Evolutionary conservation across 2,797 vertebrate genomes (phyloP), one percentile per base, ranked within the genome.

Genomic region (Mergus octosetaceus): DNA sequence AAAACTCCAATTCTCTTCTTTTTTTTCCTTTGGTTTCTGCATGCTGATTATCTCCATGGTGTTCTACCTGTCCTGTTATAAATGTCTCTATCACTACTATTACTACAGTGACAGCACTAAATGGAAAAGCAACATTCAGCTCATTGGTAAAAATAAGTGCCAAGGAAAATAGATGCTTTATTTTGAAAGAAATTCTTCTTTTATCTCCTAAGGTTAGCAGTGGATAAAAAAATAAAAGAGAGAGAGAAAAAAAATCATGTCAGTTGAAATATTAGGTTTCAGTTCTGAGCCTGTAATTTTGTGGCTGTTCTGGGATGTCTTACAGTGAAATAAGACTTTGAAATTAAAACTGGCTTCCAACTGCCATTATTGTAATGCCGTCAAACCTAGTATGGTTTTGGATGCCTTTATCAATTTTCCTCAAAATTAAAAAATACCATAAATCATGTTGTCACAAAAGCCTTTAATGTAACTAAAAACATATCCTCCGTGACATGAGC

Each of bases 211-310:
- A 22, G 27, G 19, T 41, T 39, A 53, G 13, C 8, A 53, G 19
- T 19, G 15, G 54, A 53, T 66, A 5, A 53, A 72, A 72, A 80
- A 65, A 65, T 25, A 49, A 49, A 49, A 49, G n/a, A 58, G 13
- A 32, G 1, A 0, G 6, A 8, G 17, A 2, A 9, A 41, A n/a
- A 38, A 56, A 6, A 18, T 53, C 47, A n/a, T 12, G 19, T 47
- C 13, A n/a, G 38, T 19, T 24, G 6, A 38, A 45, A 38, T 7
- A 24, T 13, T 58, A n/a, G 27, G 27, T 71, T 43, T 71, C n/a
- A 53, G 28, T n/a, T 39, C 43, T n/a, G 27, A 64, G 51, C 36
- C 57, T 36, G 43, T 51, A 24, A 58, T 71, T 77, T 30, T 28
- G 32, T 51, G 34, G 22, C 51, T 71, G 18, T n/a, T 58, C n/a